Percentiles rank a stretch among this genome's conserved stretches.
Conservation (phyloP, 2,797 vertebrate species). For the Chelon labrosus region DNA sequence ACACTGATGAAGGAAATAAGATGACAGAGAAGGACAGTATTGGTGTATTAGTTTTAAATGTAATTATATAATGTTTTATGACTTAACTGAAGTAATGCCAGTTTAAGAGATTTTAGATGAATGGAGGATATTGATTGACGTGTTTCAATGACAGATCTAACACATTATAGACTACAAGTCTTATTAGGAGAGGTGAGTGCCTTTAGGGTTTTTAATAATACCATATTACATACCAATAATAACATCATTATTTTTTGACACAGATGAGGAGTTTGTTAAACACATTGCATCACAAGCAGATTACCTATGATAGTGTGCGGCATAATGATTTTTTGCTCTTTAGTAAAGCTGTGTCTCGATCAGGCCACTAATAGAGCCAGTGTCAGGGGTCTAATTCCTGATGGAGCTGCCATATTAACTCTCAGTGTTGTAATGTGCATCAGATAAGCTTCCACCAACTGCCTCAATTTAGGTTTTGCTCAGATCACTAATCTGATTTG, state of each 20-base stretch:
- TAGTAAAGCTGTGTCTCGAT: slow-evolving; percentile 12
- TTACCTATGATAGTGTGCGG: background rate
- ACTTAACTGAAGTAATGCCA: background rate
- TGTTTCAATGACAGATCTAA: slow-evolving; percentile 11
- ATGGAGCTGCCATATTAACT: background rate
- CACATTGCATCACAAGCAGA: background rate
- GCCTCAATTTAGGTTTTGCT: slow-evolving; percentile 13
- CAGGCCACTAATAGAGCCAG: background rate
- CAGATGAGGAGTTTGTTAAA: background rate
- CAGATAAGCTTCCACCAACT: slow-evolving; percentile 30
- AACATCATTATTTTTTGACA: slow-evolving; percentile 39
- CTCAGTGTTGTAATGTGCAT: slow-evolving; percentile 13
- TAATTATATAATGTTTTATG: background rate
- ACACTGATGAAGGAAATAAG: background rate
- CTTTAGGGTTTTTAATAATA: slow-evolving; percentile 20
- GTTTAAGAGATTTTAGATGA: background rate
- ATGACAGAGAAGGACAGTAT: too few species aligned
- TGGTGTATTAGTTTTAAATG: too few species aligned
- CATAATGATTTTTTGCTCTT: slow-evolving; percentile 19
- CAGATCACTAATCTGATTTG: slow-evolving; percentile 25
- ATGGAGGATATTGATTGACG: slow-evolving; percentile 19
- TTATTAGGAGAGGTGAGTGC: slow-evolving; percentile 18
- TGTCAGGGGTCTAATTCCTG: slow-evolving; percentile 1
- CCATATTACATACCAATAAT: background rate
- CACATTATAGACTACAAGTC: slow-evolving; percentile 28